These are phyloP conservation scores for Philhelius pedissequus DNA, from an alignment of 2,888 invertebrate species.

Conservation along the genomic window DNA sequence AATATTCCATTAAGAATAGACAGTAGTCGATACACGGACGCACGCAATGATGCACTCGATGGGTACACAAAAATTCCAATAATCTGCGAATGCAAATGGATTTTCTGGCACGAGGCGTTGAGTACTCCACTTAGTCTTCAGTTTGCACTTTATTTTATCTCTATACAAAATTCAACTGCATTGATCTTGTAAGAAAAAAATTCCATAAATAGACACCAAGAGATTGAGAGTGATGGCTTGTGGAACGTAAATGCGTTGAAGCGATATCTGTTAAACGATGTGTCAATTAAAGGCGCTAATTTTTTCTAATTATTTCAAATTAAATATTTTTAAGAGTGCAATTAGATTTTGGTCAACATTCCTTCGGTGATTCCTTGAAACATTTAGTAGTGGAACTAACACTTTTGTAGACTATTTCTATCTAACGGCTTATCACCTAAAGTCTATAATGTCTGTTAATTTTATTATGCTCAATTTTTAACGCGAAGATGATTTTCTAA, in stretches of 20 bases:
- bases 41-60: not conserved
- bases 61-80: constrained; percentile 40
- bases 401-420: too few relatives aligned
- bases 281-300: constrained; percentile 1
- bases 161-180: not conserved
- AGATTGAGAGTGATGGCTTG: not conserved
- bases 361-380: too few relatives aligned
- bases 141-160: constrained; percentile 35
- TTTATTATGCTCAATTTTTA: too few relatives aligned
- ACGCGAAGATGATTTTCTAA: not conserved
- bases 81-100: constrained; percentile 58
- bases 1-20: constrained; percentile 28
- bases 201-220: constrained; percentile 26
- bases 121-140: constrained; percentile 49
- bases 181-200: not conserved
- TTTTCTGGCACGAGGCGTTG: constrained; percentile 64
- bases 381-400: not conserved
- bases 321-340: not conserved
- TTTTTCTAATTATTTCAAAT: not conserved
- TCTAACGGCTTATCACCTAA: too few relatives aligned
- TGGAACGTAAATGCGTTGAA: constrained; percentile 2
- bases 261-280: not conserved
- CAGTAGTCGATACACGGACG: not conserved
- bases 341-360: not conserved
- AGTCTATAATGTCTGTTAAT: not conserved